phyloP scores from a whole-genome alignment of 2,113 vertebrate species.

The Entosphenus tridentatus region DNA sequence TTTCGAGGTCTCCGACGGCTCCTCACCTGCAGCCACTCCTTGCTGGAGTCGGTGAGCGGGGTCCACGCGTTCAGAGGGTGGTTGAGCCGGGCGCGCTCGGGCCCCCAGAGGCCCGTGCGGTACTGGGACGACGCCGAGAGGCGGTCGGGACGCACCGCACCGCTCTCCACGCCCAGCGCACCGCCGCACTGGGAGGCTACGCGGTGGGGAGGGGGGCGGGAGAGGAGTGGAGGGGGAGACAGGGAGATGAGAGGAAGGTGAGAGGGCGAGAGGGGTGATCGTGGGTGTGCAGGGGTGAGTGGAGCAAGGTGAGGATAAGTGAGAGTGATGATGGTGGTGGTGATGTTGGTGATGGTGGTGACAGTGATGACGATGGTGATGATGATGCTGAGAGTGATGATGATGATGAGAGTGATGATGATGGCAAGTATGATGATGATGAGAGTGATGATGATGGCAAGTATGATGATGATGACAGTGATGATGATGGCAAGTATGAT shows the following conservation, averaged over 20 bases:
- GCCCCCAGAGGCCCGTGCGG: conserved; percentile 50
- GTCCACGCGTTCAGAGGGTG: conserved; percentile 83
- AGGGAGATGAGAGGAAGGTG: not conserved
- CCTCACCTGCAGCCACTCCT: conserved; percentile 73
- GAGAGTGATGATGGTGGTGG: not conserved
- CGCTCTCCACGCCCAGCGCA: conserved; percentile 75
- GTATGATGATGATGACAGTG: not conserved
- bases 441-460: too few relatives aligned
- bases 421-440: too few relatives aligned
- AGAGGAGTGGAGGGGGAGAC: not conserved
- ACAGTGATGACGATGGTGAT: not conserved
- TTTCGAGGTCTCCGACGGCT: not conserved
- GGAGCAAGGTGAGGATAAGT: not conserved
- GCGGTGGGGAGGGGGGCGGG: not conserved
- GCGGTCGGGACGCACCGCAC: conserved; percentile 68
- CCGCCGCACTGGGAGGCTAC: conserved; percentile 71
- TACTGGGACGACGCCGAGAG: conserved; percentile 70
- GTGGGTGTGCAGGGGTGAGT: not conserved
- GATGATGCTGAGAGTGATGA: not conserved
- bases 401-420: not conserved
- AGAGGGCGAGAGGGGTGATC: not conserved
- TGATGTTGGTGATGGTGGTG: not conserved
- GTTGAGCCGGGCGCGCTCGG: conserved; percentile 69
- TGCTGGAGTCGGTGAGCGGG: conserved; percentile 66
- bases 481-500: not conserved